Evolutionary conservation across 2,888 invertebrate species (phyloP).

Genomic region (Epirrita christyi): DNA sequence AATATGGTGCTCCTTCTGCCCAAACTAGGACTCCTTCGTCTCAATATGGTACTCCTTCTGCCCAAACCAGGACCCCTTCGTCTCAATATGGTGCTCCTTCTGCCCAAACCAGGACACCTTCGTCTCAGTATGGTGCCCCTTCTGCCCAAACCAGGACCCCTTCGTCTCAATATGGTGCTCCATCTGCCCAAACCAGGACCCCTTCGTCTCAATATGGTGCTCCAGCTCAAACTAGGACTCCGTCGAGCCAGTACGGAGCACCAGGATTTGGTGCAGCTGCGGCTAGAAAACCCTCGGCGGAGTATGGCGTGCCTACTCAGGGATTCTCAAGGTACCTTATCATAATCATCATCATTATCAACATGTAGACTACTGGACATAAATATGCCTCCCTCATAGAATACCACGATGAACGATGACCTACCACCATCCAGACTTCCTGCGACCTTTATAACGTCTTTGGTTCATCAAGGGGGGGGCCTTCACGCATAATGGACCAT

Average conservation of each 20-base stretch:
- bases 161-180: slow-evolving; percentile 18
- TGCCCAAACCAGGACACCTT: slow-evolving; percentile 28
- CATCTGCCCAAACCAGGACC: slow-evolving; percentile 12
- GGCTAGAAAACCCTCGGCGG: slow-evolving; percentile 34
- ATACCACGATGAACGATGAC: too few relatives aligned
- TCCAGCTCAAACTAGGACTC: slow-evolving; percentile 13
- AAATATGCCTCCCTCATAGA: too few relatives aligned
- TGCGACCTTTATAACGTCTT: too few relatives aligned
- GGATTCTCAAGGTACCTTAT: slow-evolving; percentile 18
- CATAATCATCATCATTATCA: too few relatives aligned
- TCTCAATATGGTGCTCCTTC: slow-evolving; percentile 31
- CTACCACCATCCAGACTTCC: too few relatives aligned
- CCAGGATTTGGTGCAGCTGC: slow-evolving; percentile 16
- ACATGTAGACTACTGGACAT: too few relatives aligned
- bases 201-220: slow-evolving; percentile 38
- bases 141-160: slow-evolving; percentile 21
- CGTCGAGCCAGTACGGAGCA: slow-evolving; percentile 38
- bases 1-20: slow-evolving; percentile 9
- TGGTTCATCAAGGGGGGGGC: too few relatives aligned
- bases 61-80: slow-evolving; percentile 11
- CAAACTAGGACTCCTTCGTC: slow-evolving; percentile 19
- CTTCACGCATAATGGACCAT: too few relatives aligned
- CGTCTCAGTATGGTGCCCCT: slow-evolving; percentile 67
- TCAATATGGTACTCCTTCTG: slow-evolving; percentile 37
- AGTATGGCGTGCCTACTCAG: slow-evolving; percentile 43